phyloP scores from a whole-genome alignment of 2,888 invertebrate species.

The Hanleya hanleyi region DNA sequence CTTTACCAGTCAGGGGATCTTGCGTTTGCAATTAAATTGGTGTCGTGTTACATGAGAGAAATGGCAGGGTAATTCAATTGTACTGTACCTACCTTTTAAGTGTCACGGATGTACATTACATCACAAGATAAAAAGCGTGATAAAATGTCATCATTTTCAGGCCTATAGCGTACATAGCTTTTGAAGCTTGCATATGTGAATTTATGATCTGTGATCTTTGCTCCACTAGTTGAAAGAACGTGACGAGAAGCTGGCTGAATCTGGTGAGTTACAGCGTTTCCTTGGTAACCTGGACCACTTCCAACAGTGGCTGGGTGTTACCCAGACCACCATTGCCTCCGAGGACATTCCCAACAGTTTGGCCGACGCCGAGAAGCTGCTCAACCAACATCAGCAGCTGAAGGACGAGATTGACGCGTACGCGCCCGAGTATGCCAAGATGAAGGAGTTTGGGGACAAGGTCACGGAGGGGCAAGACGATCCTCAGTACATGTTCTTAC shows the following conservation, averaged over 20 bases:
- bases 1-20: too few species aligned
- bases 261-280: slow-evolving; percentile 94
- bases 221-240: slow-evolving; percentile 89
- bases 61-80: too few species aligned
- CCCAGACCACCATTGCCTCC: slow-evolving; percentile 88
- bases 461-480: slow-evolving; percentile 84
- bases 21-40: too few species aligned
- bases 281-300: slow-evolving; percentile 97
- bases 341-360: slow-evolving; percentile 73
- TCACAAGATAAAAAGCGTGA: too few species aligned
- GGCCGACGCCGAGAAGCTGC: slow-evolving; percentile 93
- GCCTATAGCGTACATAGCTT: too few species aligned
- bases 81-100: too few species aligned
- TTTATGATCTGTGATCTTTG: slow-evolving; percentile 8
- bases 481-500: slow-evolving; percentile 99
- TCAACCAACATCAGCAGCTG: slow-evolving; percentile 98
- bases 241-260: slow-evolving; percentile 98
- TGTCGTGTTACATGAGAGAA: too few species aligned
- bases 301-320: slow-evolving; percentile 99
- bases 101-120: too few species aligned
- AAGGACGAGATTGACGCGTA: slow-evolving; percentile 99
- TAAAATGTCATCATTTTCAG: too few species aligned
- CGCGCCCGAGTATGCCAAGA: slow-evolving; percentile 97
- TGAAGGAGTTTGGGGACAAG: slow-evolving; percentile 97
- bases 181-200: too few species aligned